These are phyloP conservation scores for Podocnemis expansa DNA, from an alignment of 2,113 vertebrate species.

Conservation along the genomic window DNA sequence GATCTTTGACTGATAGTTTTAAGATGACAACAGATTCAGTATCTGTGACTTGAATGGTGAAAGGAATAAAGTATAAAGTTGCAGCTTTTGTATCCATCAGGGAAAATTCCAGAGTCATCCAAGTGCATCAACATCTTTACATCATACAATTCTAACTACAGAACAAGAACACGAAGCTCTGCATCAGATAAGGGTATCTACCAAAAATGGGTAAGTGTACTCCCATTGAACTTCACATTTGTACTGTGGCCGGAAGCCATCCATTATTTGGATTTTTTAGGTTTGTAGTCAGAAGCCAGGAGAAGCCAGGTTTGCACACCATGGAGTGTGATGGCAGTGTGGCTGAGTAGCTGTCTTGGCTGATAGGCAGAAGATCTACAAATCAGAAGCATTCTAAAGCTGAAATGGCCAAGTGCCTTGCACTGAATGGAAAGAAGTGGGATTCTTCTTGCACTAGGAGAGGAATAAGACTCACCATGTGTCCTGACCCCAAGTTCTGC, in stretches of 20 bases:
- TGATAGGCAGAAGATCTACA: conserved; percentile 21
- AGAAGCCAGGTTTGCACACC: neutral
- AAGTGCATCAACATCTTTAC: neutral
- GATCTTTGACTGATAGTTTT: neutral
- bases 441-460: neutral
- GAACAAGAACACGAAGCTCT: neutral
- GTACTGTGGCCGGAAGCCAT: neutral
- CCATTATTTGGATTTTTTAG: neutral
- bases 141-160: neutral
- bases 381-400: conserved; percentile 1
- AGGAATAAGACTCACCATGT: neutral
- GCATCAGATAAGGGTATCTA: neutral
- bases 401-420: conserved; percentile 12
- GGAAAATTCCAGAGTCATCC: neutral
- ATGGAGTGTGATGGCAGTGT: conserved; percentile 6
- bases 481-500: conserved; percentile 20
- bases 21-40: neutral
- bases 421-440: conserved; percentile 27
- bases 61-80: neutral
- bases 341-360: conserved; percentile 25
- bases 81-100: neutral
- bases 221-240: neutral
- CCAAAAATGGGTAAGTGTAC: neutral
- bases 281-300: neutral
- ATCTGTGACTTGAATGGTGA: neutral